Evolutionary conservation across 1,140 invertebrate species (phyloP).

Genomic region (Hormaphis cornu): DNA sequence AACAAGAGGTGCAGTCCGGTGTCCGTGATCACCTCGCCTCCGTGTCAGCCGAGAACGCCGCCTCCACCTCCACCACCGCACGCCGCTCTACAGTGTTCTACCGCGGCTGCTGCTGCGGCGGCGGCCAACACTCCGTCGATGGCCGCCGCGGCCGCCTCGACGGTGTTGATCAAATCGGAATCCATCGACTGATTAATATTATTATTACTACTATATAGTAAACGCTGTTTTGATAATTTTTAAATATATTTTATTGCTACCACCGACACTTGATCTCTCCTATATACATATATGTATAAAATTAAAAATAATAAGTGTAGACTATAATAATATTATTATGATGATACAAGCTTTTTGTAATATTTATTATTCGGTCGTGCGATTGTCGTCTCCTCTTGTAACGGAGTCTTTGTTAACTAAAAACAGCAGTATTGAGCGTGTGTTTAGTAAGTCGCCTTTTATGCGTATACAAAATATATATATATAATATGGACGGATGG

Average conservation of each 20-base stretch:
- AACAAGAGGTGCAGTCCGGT: constrained; percentile 38
- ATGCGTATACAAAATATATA: too few relatives aligned
- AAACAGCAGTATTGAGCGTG: too few relatives aligned
- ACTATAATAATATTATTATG: neutral
- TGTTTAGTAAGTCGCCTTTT: too few relatives aligned
- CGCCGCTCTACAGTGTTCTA: neutral
- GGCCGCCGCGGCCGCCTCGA: neutral
- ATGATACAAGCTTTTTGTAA: constrained; percentile 19
- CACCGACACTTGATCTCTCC: constrained; percentile 31
- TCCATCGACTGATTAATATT: constrained; percentile 25
- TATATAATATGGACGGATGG: neutral
- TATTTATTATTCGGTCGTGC: constrained; percentile 6
- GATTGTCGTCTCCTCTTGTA: too few relatives aligned
- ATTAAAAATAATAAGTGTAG: neutral
- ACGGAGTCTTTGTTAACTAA: too few relatives aligned
- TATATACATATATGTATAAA: neutral
- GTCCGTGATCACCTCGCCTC: constrained; percentile 40
- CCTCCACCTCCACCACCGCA: neutral
- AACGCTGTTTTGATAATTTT: constrained; percentile 8
- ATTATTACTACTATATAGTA: too few relatives aligned
- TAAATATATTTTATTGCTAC: constrained; percentile 14
- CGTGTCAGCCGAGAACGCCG: neutral
- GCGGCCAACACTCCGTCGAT: too few relatives aligned
- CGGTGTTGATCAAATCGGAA: constrained; percentile 29
- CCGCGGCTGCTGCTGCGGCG: neutral